These are phyloP conservation scores for Cyanoramphus novaezelandiae DNA, from an alignment of 2,113 vertebrate genomes.

Conservation along the genomic window DNA sequence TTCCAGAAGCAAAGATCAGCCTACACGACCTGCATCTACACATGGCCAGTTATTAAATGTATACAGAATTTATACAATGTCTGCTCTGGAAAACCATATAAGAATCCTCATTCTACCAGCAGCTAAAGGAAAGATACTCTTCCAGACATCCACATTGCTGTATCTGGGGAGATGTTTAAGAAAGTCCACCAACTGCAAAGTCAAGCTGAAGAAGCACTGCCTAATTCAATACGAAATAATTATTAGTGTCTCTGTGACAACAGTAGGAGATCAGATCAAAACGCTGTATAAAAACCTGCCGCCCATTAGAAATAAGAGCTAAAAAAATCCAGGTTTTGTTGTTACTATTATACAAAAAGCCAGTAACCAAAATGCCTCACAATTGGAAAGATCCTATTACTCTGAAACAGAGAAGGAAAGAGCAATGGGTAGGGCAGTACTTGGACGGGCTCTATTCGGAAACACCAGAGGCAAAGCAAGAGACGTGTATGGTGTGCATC, in stretches of 20 bases:
- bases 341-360: neutral
- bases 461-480: neutral
- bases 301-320: neutral
- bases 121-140: neutral
- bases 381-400: neutral
- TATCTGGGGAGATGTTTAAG: neutral
- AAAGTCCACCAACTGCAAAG: neutral
- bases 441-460: neutral
- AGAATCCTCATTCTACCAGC: neutral
- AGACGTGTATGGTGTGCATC: neutral
- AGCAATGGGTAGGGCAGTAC: neutral
- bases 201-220: neutral
- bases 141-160: neutral
- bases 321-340: neutral
- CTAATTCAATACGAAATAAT: neutral
- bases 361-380: neutral
- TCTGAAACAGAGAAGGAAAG: neutral
- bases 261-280: neutral
- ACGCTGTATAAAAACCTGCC: neutral
- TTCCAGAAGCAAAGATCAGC: neutral
- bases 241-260: neutral
- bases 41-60: accelerated
- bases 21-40: neutral
- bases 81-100: neutral
- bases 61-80: neutral